Evolutionary conservation across 1,140 invertebrate genomes (phyloP), one percentile per base, ranked within the genome.

Genomic region (Cardiocondyla obscurior): DNA sequence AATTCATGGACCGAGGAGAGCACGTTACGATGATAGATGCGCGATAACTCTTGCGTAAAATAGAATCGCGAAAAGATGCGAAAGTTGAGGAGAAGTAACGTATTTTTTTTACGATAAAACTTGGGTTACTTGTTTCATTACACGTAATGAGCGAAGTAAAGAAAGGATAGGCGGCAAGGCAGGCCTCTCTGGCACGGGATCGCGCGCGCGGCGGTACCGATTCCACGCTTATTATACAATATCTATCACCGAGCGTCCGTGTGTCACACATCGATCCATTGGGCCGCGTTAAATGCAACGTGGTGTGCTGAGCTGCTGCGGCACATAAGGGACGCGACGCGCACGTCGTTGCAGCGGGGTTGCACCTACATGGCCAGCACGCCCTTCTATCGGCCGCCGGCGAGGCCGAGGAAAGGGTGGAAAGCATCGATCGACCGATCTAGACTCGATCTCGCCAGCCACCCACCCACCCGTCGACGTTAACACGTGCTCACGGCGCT

Each of bases 251-350:
- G 74, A 39, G 60, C 62, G 62, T 79, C 74, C 62, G 74, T 79
- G 74, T 79, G 62, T 79, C 74, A 79, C 49, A 79, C 74, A 79
- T 79, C 74, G 72, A 53, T 60, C 90, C 89, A 90, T 89, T 89
- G 88, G 90, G 83, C 88, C 89, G 89, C 91, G 91, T 92, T 91
- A 93, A 93, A 92, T 92, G 92, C 91, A 87, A 91, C 76, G 82
- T 91, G 90, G 89, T 91, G 92, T 88, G 88, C 65, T 39, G 57
- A 46, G 58, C 44, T 51, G 62, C 72, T 67, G 67, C 70, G 70
- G 49, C 81, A 72, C 67, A 79, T 79, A 79, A 79, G 70, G 44
- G 77, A 81, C 51, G 62, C 33, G 57, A 49, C 69, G 69, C 44
- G 49, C 22, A 67, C 76, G 49, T 67, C 83, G 69, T 36, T 57